phyloP scores from a whole-genome alignment of 2,797 vertebrate genomes.

The Taenioides sp. region DNA sequence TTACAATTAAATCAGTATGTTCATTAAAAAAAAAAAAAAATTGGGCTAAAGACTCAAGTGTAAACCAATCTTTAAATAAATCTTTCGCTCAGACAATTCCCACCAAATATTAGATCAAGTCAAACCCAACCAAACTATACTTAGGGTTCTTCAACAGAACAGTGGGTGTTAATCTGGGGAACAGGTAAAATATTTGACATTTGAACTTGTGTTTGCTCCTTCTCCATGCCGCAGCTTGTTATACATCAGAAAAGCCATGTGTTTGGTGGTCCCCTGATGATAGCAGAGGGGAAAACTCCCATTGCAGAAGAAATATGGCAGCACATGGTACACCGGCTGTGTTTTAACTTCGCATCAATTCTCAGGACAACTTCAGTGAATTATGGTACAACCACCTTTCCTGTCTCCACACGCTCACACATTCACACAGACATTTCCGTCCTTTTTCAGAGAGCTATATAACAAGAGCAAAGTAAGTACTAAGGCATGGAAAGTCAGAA shows the following conservation, averaged over 20 bases:
- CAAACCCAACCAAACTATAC: not conserved
- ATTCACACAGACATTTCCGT: conserved; percentile 23
- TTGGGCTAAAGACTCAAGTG: not conserved
- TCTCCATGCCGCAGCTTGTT: conserved; percentile 7
- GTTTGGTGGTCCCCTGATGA: conserved; percentile 16
- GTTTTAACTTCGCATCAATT: conserved; percentile 33
- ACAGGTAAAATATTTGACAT: not conserved
- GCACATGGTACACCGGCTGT: conserved; percentile 40
- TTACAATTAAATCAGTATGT: not conserved
- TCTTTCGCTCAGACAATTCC: not conserved
- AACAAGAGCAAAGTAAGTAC: conserved; percentile 30
- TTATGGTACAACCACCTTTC: conserved; percentile 21
- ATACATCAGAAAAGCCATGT: conserved; percentile 8
- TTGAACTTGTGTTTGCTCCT: conserved; percentile 5
- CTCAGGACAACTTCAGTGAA: conserved; percentile 37
- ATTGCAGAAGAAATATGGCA: conserved; percentile 34
- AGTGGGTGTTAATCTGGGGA: not conserved
- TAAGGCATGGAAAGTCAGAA: conserved; percentile 24
- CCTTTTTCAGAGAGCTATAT: conserved; percentile 21
- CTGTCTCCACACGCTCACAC: conserved; percentile 15
- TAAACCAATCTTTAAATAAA: not conserved
- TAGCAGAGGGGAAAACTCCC: conserved; percentile 27
- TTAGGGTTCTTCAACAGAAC: not conserved
- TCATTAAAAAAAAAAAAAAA: not conserved
- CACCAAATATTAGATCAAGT: too few relatives aligned